Percentiles rank a stretch among this genome's conserved stretches.
These are phyloP conservation scores for Conger conger DNA, from an alignment of 2,113 vertebrate species.

Conservation along the genomic window DNA sequence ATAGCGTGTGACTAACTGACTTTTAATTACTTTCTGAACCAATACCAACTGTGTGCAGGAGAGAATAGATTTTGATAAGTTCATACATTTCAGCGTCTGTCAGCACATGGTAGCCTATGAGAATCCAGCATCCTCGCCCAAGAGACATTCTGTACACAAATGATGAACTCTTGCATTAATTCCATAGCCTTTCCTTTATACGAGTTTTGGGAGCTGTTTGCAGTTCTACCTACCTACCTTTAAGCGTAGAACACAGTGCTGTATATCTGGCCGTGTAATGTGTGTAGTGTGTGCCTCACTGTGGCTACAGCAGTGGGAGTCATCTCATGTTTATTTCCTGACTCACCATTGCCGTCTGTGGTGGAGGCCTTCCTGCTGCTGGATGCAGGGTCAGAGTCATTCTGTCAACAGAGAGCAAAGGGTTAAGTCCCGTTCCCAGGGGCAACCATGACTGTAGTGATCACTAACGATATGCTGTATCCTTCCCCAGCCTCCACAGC, in stretches of 20 bases:
- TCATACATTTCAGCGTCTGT: too few relatives aligned
- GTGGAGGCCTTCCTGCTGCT: slow-evolving; percentile 50
- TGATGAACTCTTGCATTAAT: not conserved
- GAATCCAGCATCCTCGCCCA: too few relatives aligned
- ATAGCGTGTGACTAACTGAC: not conserved
- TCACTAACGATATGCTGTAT: not conserved
- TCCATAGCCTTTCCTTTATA: too few relatives aligned
- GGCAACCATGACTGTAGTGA: not conserved
- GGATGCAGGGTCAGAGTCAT: slow-evolving; percentile 52
- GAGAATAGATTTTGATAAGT: not conserved
- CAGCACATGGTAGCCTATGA: too few relatives aligned
- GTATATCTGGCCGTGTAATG: too few relatives aligned
- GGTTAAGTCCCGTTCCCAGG: not conserved
- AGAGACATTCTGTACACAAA: not conserved
- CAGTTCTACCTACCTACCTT: not conserved
- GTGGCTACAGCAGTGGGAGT: not conserved
- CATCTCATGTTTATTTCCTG: not conserved
- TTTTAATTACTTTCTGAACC: not conserved
- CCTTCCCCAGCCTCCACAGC: not conserved
- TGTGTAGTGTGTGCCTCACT: not conserved
- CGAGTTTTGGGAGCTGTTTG: too few relatives aligned
- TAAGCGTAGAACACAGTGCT: too few relatives aligned
- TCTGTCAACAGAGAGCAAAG: slow-evolving; percentile 39
- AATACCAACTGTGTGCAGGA: not conserved
- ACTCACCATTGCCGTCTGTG: slow-evolving; percentile 63